phyloP scores from a whole-genome alignment of 2,797 vertebrate species.

The Coregonus ussuriensis region DNA sequence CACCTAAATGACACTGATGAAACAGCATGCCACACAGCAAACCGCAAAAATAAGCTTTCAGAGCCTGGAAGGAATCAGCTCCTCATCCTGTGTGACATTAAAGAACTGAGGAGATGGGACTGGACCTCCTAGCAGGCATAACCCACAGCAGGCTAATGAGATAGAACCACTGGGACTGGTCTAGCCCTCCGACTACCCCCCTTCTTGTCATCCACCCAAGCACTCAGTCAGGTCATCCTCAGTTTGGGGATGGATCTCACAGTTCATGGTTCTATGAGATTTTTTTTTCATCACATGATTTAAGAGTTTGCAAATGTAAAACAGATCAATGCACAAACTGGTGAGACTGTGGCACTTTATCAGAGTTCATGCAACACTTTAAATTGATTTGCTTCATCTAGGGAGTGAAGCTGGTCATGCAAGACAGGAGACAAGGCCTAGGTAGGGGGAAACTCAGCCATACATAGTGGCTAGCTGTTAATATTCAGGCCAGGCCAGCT shows the following conservation, averaged over 20 bases:
- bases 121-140: slow-evolving; percentile 41
- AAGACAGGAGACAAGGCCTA: not conserved
- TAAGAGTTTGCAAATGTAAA: not conserved
- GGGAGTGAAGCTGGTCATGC: not conserved
- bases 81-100: slow-evolving; percentile 69
- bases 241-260: not conserved
- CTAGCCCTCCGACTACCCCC: slow-evolving; percentile 14
- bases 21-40: slow-evolving; percentile 61
- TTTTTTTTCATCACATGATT: slow-evolving; percentile 6
- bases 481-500: slow-evolving; percentile 10
- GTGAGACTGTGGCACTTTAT: not conserved
- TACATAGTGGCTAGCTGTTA: not conserved
- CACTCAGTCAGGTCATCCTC: slow-evolving; percentile 6
- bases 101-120: slow-evolving; percentile 59
- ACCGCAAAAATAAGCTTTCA: slow-evolving; percentile 55
- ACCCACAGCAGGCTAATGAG: slow-evolving; percentile 49
- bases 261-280: not conserved
- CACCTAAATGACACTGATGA: slow-evolving; percentile 70
- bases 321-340: slow-evolving; percentile 8
- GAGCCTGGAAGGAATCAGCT: slow-evolving; percentile 57
- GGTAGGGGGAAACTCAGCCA: not conserved
- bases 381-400: slow-evolving; percentile 12
- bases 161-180: slow-evolving; percentile 31
- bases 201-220: not conserved
- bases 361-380: slow-evolving; percentile 12